Conservation (phyloP, 1,140 invertebrate species). For the Ostrea denselamellosa region DNA sequence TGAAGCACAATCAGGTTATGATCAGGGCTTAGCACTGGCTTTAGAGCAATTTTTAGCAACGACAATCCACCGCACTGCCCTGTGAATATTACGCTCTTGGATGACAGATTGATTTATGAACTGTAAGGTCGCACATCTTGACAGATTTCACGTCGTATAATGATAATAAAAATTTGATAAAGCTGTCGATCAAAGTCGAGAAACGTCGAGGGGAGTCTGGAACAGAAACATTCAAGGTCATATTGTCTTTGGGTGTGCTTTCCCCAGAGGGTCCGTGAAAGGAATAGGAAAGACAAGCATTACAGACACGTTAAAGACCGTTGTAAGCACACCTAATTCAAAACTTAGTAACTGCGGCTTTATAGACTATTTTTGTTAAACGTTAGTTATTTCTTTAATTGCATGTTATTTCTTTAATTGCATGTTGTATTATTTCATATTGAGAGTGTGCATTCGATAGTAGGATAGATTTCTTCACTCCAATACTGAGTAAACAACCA, state of each 20-base stretch:
- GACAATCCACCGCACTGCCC: not conserved
- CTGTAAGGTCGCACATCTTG: not conserved
- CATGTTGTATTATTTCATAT: no score
- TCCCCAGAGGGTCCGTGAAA: not conserved
- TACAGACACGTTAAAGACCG: no score
- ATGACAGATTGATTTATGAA: constrained; percentile 29
- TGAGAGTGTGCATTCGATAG: no score
- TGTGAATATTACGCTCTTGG: not conserved
- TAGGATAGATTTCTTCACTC: no score
- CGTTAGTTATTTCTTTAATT: no score
- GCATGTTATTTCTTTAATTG: no score
- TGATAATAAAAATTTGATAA: constrained; percentile 22
- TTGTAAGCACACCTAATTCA: no score
- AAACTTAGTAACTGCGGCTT: no score
- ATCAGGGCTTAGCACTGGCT: not conserved
- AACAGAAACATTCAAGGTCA: not conserved
- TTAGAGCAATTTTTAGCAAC: not conserved
- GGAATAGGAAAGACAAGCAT: no score
- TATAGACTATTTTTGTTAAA: no score
- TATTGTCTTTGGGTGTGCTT: not conserved
- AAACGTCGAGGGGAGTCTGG: not conserved
- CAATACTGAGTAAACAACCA: no score
- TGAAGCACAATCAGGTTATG: constrained; percentile 18
- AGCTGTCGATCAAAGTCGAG: constrained; percentile 2
- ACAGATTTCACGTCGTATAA: constrained; percentile 26